Conservation (phyloP, 2,113 vertebrate species). For the Pachyramphus minor region DNA sequence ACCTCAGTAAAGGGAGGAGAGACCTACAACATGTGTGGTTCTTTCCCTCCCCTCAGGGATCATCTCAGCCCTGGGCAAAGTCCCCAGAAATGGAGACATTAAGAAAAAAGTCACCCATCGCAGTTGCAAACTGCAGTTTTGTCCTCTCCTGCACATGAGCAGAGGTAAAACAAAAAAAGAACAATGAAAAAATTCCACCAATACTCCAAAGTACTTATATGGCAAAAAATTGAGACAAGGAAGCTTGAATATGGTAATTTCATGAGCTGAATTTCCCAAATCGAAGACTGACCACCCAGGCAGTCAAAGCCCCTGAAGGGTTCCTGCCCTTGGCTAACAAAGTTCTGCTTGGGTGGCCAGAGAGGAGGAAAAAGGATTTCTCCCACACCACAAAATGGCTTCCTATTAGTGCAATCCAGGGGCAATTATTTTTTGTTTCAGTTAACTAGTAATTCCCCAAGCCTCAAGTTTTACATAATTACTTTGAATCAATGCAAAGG, state of each 20-base stretch:
- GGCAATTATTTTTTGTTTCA: neutral
- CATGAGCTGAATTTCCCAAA: neutral
- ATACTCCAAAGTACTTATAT: neutral
- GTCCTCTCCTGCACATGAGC: neutral
- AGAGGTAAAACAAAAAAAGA: neutral
- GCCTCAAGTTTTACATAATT: neutral
- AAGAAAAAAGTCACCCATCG: neutral
- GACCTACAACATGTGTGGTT: fast-evolving
- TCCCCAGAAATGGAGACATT: neutral
- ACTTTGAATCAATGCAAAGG: neutral
- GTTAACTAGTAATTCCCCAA: neutral
- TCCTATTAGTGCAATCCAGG: neutral
- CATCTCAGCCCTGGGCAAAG: neutral
- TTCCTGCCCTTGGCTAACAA: neutral
- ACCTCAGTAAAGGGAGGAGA: neutral
- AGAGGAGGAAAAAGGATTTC: neutral
- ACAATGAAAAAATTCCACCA: neutral
- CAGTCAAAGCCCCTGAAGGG: neutral
- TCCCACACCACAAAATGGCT: neutral
- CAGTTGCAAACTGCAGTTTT: neutral
- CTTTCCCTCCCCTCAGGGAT: neutral
- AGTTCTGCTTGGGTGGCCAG: neutral
- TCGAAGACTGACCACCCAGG: neutral
- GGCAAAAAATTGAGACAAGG: neutral
- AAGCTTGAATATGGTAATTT: neutral